phyloP scores from a whole-genome alignment of 30 jellyfish, hydroid and myxozoan species.

The Aurelia sp. region DNA sequence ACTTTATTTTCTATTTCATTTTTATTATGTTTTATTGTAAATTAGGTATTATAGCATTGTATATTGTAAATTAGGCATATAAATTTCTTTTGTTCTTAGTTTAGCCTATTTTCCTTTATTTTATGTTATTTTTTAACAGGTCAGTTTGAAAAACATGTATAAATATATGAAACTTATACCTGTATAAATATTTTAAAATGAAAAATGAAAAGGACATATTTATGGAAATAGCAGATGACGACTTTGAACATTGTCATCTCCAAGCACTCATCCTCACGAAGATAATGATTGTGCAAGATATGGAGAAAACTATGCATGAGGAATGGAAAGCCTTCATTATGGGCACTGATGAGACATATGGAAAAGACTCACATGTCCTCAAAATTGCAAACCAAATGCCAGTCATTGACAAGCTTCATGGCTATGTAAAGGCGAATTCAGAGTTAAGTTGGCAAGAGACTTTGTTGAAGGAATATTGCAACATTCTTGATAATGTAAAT shows the following conservation, averaged over 20 bases:
- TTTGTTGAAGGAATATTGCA: slow-evolving; percentile 2
- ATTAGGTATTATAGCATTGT: too few species aligned
- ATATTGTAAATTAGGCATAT: too few species aligned
- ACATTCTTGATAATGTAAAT: not conserved
- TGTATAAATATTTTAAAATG: too few species aligned
- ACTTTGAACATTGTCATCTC: too few species aligned
- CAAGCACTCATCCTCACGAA: not conserved
- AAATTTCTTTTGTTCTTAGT: too few species aligned
- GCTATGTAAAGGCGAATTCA: not conserved
- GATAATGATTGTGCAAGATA: not conserved
- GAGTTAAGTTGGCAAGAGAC: slow-evolving; percentile 6
- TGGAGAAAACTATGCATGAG: not conserved
- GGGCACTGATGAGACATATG: slow-evolving; percentile 15
- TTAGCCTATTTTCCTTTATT: too few species aligned
- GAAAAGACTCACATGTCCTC: slow-evolving; percentile 29
- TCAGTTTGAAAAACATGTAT: too few species aligned
- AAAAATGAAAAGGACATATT: not conserved
- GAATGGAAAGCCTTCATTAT: slow-evolving; percentile 11
- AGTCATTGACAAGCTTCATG: not conserved
- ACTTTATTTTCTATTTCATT: too few species aligned
- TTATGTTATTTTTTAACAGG: too few species aligned
- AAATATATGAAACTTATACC: too few species aligned
- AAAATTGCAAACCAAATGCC: not conserved
- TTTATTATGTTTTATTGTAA: too few species aligned
- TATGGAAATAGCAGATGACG: too few species aligned